Evolutionary conservation across 1,140 invertebrate genomes (phyloP).

Genomic region (Drosophila tani): DNA sequence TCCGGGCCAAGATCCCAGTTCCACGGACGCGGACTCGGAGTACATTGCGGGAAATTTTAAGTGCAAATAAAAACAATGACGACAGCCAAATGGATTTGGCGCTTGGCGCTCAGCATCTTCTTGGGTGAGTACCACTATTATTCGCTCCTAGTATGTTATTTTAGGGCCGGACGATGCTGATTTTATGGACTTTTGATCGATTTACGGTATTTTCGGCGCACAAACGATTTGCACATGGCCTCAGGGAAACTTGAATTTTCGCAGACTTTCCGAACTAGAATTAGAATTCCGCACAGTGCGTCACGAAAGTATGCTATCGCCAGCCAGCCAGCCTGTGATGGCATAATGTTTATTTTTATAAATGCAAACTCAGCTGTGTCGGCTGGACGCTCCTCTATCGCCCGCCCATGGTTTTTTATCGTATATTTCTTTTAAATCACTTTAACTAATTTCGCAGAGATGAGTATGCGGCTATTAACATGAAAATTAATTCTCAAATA

Average conservation of each 20-base stretch:
- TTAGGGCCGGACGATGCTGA: conserved; percentile 33
- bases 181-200: conserved; percentile 69
- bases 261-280: neutral
- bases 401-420: conserved; percentile 15
- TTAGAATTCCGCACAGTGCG: conserved; percentile 40
- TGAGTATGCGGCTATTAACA: conserved; percentile 71
- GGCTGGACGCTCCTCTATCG: conserved; percentile 15
- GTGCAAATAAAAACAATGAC: conserved; percentile 80
- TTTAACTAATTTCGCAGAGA: conserved; percentile 54
- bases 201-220: conserved; percentile 56
- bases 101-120: conserved; percentile 64
- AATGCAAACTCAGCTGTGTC: conserved; percentile 47
- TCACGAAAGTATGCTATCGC: conserved; percentile 35
- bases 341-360: conserved; percentile 62
- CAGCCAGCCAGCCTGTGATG: conserved; percentile 21
- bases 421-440: conserved; percentile 46
- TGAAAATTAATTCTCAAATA: conserved; percentile 59
- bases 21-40: conserved; percentile 35
- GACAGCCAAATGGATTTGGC: conserved; percentile 83
- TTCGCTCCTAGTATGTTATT: conserved; percentile 20
- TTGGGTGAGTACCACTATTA: conserved; percentile 59
- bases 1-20: conserved; percentile 51
- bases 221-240: conserved; percentile 44
- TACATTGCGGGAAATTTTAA: conserved; percentile 64
- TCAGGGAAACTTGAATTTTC: conserved; percentile 18